Evolutionary conservation across 2,797 vertebrate species (phyloP).

Genomic region (Sebastes jordani): DNA sequence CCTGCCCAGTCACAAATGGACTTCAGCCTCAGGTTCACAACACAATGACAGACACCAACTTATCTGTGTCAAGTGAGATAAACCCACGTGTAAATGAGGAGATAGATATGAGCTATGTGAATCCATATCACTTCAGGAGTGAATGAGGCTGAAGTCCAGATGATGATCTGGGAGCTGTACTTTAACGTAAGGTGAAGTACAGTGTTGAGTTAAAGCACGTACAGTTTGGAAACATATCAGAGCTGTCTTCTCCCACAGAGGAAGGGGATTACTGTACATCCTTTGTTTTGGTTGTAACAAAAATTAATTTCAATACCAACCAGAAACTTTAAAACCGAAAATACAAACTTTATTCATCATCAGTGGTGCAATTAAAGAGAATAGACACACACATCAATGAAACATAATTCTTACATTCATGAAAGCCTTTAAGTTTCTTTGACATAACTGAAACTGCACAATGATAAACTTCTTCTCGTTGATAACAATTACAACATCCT

Average conservation of each 20-base stretch:
- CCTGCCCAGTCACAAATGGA: conserved; percentile 69
- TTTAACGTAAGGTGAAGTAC: background rate
- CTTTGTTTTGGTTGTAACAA: conserved; percentile 9
- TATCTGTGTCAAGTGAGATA: conserved; percentile 75
- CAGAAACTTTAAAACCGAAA: background rate
- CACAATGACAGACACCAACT: conserved; percentile 57
- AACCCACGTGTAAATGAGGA: conserved; percentile 34
- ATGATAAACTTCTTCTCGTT: background rate
- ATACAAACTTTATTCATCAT: conserved; percentile 16
- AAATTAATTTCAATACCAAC: background rate
- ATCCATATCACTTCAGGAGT: conserved; percentile 39
- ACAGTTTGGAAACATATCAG: background rate
- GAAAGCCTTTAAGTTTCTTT: background rate
- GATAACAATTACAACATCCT: background rate
- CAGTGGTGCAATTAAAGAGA: background rate
- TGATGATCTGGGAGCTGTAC: background rate
- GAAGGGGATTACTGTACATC: background rate
- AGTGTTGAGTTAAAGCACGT: background rate
- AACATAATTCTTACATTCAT: background rate
- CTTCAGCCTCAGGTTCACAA: conserved; percentile 77
- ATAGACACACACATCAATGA: background rate
- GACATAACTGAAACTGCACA: background rate
- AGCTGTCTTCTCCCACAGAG: background rate
- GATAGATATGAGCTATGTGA: conserved; percentile 37
- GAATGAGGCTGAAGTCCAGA: conserved; percentile 67